Evolutionary conservation across 2,113 vertebrate species (phyloP).

Genomic region (Ceratotherium simum): DNA sequence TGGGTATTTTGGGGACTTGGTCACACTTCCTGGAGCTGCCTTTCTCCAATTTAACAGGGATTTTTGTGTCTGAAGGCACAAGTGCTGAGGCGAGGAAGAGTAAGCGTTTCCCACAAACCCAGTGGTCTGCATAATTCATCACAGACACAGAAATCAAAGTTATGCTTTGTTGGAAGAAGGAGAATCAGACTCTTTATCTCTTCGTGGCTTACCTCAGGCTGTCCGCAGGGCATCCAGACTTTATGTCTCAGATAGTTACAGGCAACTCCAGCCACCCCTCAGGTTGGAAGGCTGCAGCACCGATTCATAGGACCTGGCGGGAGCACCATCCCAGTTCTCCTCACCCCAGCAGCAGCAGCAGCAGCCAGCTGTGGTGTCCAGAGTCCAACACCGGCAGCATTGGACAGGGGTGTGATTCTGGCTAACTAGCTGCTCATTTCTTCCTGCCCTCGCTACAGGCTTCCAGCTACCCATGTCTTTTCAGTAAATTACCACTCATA

Average conservation of each 20-base stretch:
- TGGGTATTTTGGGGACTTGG: neutral
- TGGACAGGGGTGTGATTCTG: neutral
- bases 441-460: neutral
- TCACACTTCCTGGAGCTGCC: neutral
- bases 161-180: neutral
- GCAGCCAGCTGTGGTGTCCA: neutral
- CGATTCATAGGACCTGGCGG: neutral
- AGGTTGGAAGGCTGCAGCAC: neutral
- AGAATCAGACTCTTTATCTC: neutral
- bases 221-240: neutral
- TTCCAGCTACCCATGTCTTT: neutral
- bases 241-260: neutral
- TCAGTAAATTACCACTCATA: neutral
- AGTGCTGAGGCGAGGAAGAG: neutral
- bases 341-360: rapidly evolving
- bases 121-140: neutral
- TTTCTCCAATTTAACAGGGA: neutral
- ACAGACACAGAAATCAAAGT: constrained; percentile 53
- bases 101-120: neutral
- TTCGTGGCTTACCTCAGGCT: neutral
- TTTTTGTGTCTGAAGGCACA: neutral
- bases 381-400: neutral
- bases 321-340: rapidly evolving
- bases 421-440: neutral
- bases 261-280: neutral